A percentile compares a stretch with the other conserved stretches of the same genome.
phyloP scores from a whole-genome alignment of 2,888 invertebrate species.

The Lycia hirtaria region DNA sequence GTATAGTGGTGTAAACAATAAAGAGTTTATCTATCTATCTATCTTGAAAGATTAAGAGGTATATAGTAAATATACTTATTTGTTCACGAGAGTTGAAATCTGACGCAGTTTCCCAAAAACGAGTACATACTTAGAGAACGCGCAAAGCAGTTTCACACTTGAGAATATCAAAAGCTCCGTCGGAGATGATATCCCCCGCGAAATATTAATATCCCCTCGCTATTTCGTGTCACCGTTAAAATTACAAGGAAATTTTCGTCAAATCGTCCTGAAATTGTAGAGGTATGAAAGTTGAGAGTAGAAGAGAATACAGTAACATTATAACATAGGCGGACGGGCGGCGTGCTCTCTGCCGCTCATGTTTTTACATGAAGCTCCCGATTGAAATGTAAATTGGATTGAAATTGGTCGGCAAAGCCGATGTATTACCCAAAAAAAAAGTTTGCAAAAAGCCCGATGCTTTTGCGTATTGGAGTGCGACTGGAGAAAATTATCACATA shows the following conservation, averaged over 20 bases:
- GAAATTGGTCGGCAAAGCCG: constrained; percentile 75
- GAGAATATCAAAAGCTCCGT: constrained; percentile 48
- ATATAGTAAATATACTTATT: no score
- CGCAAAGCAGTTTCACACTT: constrained; percentile 46
- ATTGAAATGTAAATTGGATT: constrained; percentile 80
- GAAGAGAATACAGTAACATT: constrained; percentile 52
- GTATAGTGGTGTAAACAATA: no score
- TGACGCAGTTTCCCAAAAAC: no score
- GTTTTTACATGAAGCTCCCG: constrained; percentile 76
- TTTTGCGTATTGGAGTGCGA: constrained; percentile 59
- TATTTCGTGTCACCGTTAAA: constrained; percentile 55
- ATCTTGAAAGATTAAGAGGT: no score
- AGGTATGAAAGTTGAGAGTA: constrained; percentile 46
- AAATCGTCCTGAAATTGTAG: constrained; percentile 49
- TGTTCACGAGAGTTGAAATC: no score
- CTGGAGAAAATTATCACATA: constrained; percentile 57
- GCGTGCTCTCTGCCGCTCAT: constrained; percentile 65
- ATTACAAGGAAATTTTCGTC: constrained; percentile 58
- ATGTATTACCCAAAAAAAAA: constrained; percentile 63
- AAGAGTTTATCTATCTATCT: no score
- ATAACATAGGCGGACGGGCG: constrained; percentile 64
- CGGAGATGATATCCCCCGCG: constrained; percentile 44
- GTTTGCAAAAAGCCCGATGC: constrained; percentile 54
- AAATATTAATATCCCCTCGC: constrained; percentile 58
- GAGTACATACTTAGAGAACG: constrained; percentile 44